Percentiles rank a stretch among this genome's conserved stretches.
These are phyloP conservation scores for Suricata suricatta DNA, from an alignment of 2,113 vertebrate genomes.

Conservation along the genomic window DNA sequence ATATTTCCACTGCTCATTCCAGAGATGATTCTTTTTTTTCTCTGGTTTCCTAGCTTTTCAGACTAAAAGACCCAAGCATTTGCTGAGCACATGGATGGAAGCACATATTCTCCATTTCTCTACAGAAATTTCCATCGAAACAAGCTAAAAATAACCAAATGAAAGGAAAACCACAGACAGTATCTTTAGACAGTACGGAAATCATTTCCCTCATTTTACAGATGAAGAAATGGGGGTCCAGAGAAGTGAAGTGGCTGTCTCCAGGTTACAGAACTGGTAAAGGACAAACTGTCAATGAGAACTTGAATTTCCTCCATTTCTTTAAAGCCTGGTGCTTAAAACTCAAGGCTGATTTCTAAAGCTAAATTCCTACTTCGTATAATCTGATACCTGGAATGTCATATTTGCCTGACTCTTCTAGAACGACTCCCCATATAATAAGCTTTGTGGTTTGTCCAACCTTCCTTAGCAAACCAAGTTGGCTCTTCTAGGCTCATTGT, in stretches of 20 bases:
- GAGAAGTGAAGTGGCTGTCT: not conserved
- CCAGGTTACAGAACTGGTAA: not conserved
- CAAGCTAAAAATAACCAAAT: slow-evolving; percentile 47
- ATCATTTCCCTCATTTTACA: slow-evolving; percentile 18
- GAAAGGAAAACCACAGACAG: not conserved
- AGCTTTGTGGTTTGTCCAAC: not conserved
- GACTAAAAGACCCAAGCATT: not conserved
- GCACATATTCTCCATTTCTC: not conserved
- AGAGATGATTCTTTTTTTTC: slow-evolving; percentile 15
- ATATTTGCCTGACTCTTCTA: not conserved
- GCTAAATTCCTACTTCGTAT: not conserved
- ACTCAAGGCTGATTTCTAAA: slow-evolving; percentile 16
- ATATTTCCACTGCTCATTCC: slow-evolving; percentile 1
- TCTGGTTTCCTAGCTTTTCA: slow-evolving; percentile 25
- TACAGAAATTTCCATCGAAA: slow-evolving; percentile 45
- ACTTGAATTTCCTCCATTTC: not conserved
- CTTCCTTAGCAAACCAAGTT: not conserved
- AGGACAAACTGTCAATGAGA: not conserved
- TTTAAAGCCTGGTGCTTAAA: not conserved
- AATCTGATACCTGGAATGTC: not conserved
- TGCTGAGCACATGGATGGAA: slow-evolving; percentile 30
- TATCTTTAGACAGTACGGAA: slow-evolving; percentile 22
- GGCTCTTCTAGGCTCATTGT: not conserved
- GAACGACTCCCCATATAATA: not conserved
- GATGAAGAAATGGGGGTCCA: slow-evolving; percentile 14